Base-by-base conservation (phyloP, 2,113 vertebrate genomes). In the Romanogobio albipinnatus region DNA sequence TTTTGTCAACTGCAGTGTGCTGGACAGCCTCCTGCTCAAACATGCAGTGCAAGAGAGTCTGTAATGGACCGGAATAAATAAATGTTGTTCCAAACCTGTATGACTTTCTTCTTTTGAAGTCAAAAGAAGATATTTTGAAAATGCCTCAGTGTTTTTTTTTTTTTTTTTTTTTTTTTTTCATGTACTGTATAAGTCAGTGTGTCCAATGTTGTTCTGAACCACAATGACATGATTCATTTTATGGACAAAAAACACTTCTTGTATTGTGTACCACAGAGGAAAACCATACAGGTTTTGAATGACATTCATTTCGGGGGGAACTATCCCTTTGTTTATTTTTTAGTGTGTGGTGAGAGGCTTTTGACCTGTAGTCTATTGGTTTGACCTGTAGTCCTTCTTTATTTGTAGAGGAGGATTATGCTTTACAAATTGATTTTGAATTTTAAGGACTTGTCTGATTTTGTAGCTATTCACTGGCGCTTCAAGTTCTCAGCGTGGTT, bases 11-110 rank as follows among this genome's bases (percentile, higher is more conserved):
- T 70, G 84, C 84, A 87, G 92, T 92, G 86, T 90, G 89, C 91
- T 92, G 92, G 92, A 92, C 91, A 93, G 90, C 91, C 43, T 61
- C 82, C 87, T 76, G 82, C 82, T 82, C 64, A 79, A 33, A 88
- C 85, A 82, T 56, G 53, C 53, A 56, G 53, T 85, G 89, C 88
- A 82, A 68, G 11, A 53, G 3, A 76, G 14, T 4, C 24, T 53
- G 47, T 76, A 53, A 76, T 53, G 47, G 71, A 26, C 45, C 17
- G 22, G 13, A 75, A 26, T 47, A 49, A 17, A 75, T 49, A 14
- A 74, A 74, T 13, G 45, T 51, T 49, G 22, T 75, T 75, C 1
- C 5, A 51, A 49, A 51, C 45, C n/a, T 75, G 8, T 9, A 14
- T 22, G 4, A n/a, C 36, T 5, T 43, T 43, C 9, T 43, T 11